These are phyloP conservation scores for Strigops habroptila DNA, from an alignment of 2,113 vertebrate species.

Conservation along the genomic window DNA sequence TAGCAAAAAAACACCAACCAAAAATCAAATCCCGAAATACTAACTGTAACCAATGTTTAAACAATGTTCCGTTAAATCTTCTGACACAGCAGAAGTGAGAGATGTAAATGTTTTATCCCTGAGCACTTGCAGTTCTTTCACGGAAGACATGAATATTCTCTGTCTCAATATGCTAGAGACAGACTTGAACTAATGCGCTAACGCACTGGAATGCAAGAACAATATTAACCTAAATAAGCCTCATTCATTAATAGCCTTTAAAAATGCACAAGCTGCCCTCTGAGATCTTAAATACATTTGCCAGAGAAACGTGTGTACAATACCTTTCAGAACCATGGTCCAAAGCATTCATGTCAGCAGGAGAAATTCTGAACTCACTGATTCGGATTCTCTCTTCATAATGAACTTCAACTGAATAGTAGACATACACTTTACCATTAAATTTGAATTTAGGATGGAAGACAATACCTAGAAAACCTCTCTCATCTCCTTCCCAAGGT, in stretches of 20 bases:
- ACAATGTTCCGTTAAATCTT: not conserved
- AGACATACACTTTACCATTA: slow-evolving; percentile 89
- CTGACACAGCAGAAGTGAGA: not conserved
- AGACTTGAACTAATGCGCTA: not conserved
- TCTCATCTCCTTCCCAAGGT: slow-evolving; percentile 94
- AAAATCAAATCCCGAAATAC: not conserved
- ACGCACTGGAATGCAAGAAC: not conserved
- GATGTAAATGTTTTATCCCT: not conserved
- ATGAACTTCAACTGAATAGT: slow-evolving; percentile 87
- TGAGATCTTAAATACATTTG: not conserved
- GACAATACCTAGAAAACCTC: slow-evolving; percentile 90
- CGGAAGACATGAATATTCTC: rapidly evolving
- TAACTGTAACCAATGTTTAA: not conserved
- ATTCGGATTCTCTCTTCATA: slow-evolving; percentile 89
- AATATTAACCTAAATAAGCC: not conserved
- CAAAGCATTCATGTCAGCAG: slow-evolving; percentile 84
- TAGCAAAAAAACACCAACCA: not conserved
- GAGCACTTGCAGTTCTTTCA: not conserved
- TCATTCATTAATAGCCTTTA: not conserved
- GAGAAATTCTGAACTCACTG: slow-evolving; percentile 90
- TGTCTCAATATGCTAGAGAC: not conserved
- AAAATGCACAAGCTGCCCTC: not conserved
- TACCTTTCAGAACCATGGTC: slow-evolving; percentile 94
- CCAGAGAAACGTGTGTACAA: not conserved
- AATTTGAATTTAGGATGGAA: slow-evolving; percentile 89